A percentile compares a stretch with the other conserved stretches of the same genome.
Evolutionary conservation across 2,113 vertebrate genomes (phyloP).

Genomic region (Amblyornis subalaris): DNA sequence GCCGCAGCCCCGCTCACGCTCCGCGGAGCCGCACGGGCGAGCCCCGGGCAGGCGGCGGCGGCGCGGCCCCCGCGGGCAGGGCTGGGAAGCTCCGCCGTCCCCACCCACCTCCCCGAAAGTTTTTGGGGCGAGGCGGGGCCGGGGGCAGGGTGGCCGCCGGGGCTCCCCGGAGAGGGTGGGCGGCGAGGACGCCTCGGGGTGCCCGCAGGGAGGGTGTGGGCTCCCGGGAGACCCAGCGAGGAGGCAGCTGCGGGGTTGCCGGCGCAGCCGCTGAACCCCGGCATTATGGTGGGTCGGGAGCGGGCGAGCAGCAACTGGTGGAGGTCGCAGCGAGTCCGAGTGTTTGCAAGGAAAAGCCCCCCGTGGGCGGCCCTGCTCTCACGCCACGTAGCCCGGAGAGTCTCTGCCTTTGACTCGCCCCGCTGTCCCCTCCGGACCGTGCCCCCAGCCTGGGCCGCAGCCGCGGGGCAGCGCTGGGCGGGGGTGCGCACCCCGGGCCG

Average conservation of each 20-base stretch:
- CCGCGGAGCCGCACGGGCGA: neutral
- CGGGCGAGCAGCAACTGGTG: neutral
- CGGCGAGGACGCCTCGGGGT: too few relatives aligned
- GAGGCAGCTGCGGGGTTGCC: neutral
- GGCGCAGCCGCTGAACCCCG: neutral
- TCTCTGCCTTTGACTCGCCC: neutral
- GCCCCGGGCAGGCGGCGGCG: neutral
- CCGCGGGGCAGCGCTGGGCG: neutral
- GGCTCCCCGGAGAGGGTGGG: neutral
- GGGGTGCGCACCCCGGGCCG: neutral
- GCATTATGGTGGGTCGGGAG: neutral
- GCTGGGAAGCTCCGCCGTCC: neutral
- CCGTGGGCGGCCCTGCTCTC: neutral
- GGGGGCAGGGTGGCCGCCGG: too few relatives aligned
- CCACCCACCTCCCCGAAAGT: neutral
- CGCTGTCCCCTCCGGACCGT: too few relatives aligned
- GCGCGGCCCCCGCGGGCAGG: neutral
- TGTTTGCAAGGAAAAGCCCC: neutral
- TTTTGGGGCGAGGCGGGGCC: neutral
- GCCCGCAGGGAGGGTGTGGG: accelerated
- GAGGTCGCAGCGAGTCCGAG: neutral
- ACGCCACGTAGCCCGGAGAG: accelerated
- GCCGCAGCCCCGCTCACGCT: neutral
- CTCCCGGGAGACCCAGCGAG: neutral
- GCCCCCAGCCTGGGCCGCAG: neutral